phyloP scores from a whole-genome alignment of 2,113 vertebrate genomes.

The Sarotherodon lohbergeri region DNA sequence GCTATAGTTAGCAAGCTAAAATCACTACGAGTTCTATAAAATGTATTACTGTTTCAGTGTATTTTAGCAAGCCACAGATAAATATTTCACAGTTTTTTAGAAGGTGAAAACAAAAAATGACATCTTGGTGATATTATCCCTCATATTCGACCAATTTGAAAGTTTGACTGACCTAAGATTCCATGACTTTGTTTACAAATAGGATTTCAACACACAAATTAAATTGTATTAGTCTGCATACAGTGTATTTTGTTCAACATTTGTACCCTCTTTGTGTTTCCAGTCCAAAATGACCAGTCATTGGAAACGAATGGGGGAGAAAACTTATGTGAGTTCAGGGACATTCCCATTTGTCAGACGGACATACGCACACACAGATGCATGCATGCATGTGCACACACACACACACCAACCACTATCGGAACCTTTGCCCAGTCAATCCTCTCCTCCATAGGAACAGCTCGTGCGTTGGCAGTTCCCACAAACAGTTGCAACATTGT shows the following conservation, averaged over 20 bases:
- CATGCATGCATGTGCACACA: not conserved
- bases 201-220: not conserved
- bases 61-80: not conserved
- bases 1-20: not conserved
- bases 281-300: not conserved
- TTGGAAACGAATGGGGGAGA: accelerated
- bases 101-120: not conserved
- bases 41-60: not conserved
- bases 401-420: not conserved
- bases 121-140: not conserved
- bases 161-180: not conserved
- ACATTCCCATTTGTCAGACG: too few species aligned
- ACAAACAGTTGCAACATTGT: not conserved
- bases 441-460: not conserved
- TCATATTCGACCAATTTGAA: accelerated
- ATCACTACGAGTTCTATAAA: not conserved
- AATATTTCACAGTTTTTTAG: not conserved
- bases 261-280: not conserved
- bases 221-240: not conserved
- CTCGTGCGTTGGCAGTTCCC: accelerated
- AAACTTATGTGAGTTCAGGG: not conserved
- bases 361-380: not conserved
- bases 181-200: not conserved
- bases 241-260: not conserved
- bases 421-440: not conserved